Evolutionary conservation across 1,140 invertebrate species (phyloP), one percentile per base, ranked within the genome.

Genomic region (Lordiphosa stackelbergi): DNA sequence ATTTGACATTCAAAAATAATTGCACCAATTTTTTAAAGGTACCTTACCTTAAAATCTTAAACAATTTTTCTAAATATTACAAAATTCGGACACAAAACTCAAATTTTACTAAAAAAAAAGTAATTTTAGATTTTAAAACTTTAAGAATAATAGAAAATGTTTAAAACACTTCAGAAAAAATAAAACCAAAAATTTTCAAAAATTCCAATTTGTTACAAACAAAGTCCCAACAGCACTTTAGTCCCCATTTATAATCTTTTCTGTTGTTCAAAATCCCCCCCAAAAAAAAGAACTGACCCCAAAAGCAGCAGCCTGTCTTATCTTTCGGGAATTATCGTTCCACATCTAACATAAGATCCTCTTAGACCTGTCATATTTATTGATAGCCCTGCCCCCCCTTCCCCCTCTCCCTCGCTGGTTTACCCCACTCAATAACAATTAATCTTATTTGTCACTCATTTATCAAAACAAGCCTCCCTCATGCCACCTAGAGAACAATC

Each of bases 371-470:
- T 79, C 75, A 79, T 48, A 54, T 55, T 52, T 46, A 28, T 71
- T 52, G 65, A 71, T 69, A 53, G 48, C 47, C 19, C 36, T 62
- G 3, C 10, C 41, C 40, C 53, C 35, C 42, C 19, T 16, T 16
- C 16, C 54, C 38, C 24, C 43, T 16, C 8, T 8, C n/a, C n/a
- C 16, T 9, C 4, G 8, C 35, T 24, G 8, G 5, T 9, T 8
- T 9, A 1, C 12, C 38, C 11, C 16, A 9, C 43, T 46, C 58
- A 51, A 28, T 84, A 84, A 73, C 73, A 83, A 83, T 83, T 83
- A 84, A 83, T 84, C 78, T 77, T 84, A 84, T 84, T 84, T 83
- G 78, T 84, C 78, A 84, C 69, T 79, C 78, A 84, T 59, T 73
- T 78, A 61, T 71, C 59, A 62, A 72, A 66, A 65, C 54, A 68